Conservation (phyloP, 2,113 vertebrate species). For the Cathartes aura region DNA sequence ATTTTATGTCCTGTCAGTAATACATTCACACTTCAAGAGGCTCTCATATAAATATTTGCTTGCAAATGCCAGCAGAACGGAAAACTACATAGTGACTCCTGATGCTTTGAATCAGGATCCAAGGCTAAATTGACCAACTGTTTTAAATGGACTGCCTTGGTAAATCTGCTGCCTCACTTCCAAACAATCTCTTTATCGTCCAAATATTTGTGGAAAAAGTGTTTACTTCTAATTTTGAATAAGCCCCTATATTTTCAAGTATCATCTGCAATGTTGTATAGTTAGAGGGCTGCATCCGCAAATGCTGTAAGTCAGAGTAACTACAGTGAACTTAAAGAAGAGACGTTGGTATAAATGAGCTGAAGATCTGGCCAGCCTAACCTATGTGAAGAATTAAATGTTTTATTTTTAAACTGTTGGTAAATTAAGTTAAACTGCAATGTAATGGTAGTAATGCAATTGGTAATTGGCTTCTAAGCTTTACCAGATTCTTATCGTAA, state of each 20-base stretch:
- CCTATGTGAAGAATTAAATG: neutral
- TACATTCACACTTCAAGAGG: constrained; percentile 34
- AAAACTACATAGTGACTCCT: constrained; percentile 15
- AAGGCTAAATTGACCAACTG: neutral
- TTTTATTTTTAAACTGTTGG: constrained; percentile 25
- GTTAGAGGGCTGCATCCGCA: neutral
- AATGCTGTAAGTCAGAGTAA: neutral
- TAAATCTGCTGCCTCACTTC: neutral
- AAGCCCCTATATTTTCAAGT: neutral
- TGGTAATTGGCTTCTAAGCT: constrained; percentile 26
- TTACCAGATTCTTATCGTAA: neutral
- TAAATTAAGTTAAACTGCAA: constrained; percentile 27
- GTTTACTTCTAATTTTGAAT: constrained; percentile 5
- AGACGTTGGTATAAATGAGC: neutral
- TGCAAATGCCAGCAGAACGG: constrained; percentile 18
- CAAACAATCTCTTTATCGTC: neutral
- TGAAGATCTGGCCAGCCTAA: neutral
- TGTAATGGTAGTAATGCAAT: neutral
- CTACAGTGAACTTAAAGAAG: neutral
- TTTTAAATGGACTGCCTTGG: constrained; percentile 5
- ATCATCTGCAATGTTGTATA: neutral
- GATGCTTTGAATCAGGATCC: constrained; percentile 1
- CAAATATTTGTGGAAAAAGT: neutral
- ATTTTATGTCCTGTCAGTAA: constrained; percentile 18
- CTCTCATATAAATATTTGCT: constrained; percentile 59